Evolutionary conservation across 2,797 vertebrate genomes (phyloP), one percentile per base, ranked within the genome.

Genomic region (Pipistrellus nathusii): DNA sequence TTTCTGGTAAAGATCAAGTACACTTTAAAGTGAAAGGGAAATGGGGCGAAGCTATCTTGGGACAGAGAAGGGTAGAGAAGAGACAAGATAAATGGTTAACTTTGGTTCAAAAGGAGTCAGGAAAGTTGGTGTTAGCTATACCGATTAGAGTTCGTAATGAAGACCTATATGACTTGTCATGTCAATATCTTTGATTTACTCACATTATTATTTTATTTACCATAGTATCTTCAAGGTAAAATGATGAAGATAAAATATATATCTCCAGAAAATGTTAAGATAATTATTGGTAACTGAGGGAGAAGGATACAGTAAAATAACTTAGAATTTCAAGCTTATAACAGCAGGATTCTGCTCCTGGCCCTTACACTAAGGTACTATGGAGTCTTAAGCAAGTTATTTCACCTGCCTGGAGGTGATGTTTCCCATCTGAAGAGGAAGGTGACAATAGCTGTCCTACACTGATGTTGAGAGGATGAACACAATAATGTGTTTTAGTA

Each of bases 161-260:
- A 55, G 8, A 59, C 10, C 25, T 8, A 6, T 55, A 30, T 17
- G 21, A 53, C 18, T 71, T 78, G 4, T 20, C 30, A 48, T 4
- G 18, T 53, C 83, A 55, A 30, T 35, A 64, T 12, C 13, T 48
- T 48, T 3, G 11, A 48, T 48, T 48, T 48, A 48, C 13, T 11
- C 76, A 23, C 8, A 32, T 87, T 77, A 18, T 76, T 78, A 62
- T 82, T 57, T 90, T 80, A 48, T 81, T 90, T 91, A 51, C 23
- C 66, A 2, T 35, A 17, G 2, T 78, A 72, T 81, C 41, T 87
- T 91, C 46, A 83, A 82, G n/a, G 32, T 20, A 66, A 90, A 88
- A 48, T n/a, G 32, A 30, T 46, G 2, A 81, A 23, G 44, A 51
- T 44, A 80, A 90, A 78, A 78, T 51, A 44, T 44, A 68, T 7